Base-by-base conservation (phyloP, 2,797 vertebrate genomes). In the Rhabdophis nuchalis region DNA sequence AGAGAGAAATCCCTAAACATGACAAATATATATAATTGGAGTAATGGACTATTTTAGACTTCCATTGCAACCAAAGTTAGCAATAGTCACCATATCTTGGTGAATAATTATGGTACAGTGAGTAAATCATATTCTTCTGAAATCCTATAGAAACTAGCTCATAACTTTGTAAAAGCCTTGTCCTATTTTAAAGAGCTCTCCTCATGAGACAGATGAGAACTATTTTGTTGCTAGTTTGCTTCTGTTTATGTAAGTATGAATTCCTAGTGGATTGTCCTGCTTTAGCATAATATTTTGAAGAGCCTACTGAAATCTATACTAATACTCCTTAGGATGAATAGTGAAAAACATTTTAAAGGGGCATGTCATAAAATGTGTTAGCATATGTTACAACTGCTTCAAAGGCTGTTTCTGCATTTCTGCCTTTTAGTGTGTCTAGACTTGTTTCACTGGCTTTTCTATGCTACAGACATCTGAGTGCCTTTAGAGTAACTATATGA, bases 41-140 rank as follows among this genome's bases (percentile, higher is more conserved):
- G 16, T 56, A 16, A 86, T 13, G 86, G 27, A 60, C 91, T 41
- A 0, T 46, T 57, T 52, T 85, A 36, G 54, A 10, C 93, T 92
- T 94, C 94, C 90, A 85, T 92, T 93, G 87, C 12, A 90, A 92
- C 91, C 58, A 46, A 46, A 89, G 93, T 18, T 95, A 92, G 4
- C 25, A 46, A 8, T 36, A 72, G 8, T 72, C 68, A 36, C 32
- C 87, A 32, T 88, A 52, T 20, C 61, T 72, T 0, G 0, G 29
- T 72, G 91, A 86, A 29, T 91, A 85, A 88, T 92, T 2, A 89
- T 92, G 91, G 82, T 68, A 0, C 0, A 86, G 18, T n/a, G 85
- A 32, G 46, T 50, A 53, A 85, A 86, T 12, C 58, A 27, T 61
- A 61, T 12, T 56, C 29, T 13, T 32, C 1, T 58, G 36, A 18